These are phyloP conservation scores for Melanostigma gelatinosum DNA, from an alignment of 2,113 vertebrate species.

Conservation along the genomic window DNA sequence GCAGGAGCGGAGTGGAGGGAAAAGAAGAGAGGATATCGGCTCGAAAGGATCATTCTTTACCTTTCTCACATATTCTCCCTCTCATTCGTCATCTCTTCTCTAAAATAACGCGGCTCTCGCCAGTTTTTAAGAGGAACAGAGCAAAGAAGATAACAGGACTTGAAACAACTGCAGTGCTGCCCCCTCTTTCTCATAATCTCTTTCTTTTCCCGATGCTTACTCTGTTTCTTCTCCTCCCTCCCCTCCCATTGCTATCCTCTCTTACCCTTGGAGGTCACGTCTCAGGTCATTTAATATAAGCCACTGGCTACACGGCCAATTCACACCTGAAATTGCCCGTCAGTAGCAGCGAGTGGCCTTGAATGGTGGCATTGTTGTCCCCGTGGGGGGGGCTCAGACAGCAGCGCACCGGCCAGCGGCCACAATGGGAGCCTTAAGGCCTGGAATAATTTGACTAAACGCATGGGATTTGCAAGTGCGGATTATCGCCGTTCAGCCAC, in stretches of 20 bases:
- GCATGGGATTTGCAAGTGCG: constrained; percentile 73
- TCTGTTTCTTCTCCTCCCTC: constrained; percentile 35
- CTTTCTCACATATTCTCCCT: constrained; percentile 25
- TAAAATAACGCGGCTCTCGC: constrained; percentile 36
- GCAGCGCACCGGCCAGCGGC: constrained; percentile 63
- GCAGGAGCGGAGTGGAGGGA: constrained; percentile 33
- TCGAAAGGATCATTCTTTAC: constrained; percentile 47
- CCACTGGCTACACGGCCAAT: constrained; percentile 72
- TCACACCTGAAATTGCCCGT: constrained; percentile 82
- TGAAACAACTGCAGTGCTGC: constrained; percentile 39
- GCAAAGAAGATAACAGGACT: constrained; percentile 48
- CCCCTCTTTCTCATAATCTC: constrained; percentile 42
- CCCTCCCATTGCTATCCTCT: constrained; percentile 28
- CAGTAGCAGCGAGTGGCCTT: constrained; percentile 69
- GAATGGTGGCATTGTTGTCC: constrained; percentile 82
- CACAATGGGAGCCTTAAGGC: constrained; percentile 79
- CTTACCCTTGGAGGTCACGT: constrained; percentile 62
- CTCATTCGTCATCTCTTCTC: constrained; percentile 19
- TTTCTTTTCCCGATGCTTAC: constrained; percentile 43
- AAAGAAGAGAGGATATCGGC: constrained; percentile 46
- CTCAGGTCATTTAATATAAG: constrained; percentile 82
- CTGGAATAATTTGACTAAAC: constrained; percentile 83
- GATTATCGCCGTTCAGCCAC: constrained; percentile 78
- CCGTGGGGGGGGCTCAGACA: constrained; percentile 71
- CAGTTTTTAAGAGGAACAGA: constrained; percentile 53